Base-by-base conservation (phyloP, 1,140 invertebrate genomes). In the Cyphomyrmex costatus region DNA sequence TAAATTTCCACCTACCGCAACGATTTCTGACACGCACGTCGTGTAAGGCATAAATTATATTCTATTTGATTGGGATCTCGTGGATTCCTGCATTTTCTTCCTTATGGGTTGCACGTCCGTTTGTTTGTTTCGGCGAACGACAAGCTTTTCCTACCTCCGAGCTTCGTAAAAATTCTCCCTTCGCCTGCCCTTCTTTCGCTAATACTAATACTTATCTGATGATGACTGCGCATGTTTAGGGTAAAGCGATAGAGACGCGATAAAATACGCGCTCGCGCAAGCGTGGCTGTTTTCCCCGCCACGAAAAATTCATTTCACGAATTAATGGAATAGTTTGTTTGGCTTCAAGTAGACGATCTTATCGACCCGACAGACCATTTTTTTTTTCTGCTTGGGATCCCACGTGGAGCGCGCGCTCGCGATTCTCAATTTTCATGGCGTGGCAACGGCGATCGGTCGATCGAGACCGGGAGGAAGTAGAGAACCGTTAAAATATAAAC, bases 251-350 rank as follows among this genome's bases (percentile, higher is more conserved):
- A 53, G 27, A 65, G 53, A 53, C 30, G 60, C 46, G 71, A 87
- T 70, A 89, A 78, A 88, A 36, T 51, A 65, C 86, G 58, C 71
- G 86, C 27, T 46, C 68, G 85, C 16, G 60, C 68, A 83, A 74
- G 49, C 86, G 70, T 60, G 42, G 36, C 86, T 24, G 27, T 56
- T 49, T 71, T 66, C 66, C 60, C n/a, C 30, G 33, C 36, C 27
- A 82, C 80, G 89, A 90, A 90, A 90, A 90, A 88, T 88, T 90
- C 89, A 83, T 88, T 90, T 89, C 89, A 88, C 89, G 82, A 90
- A 90, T 90, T 90, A 90, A 90, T 90, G 89, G 86, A 90, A 90
- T 88, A 90, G 89, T 90, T 90, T 90, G 89, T 90, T 90, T 90
- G 88, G 83, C 89, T 88, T 90, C 85, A 84, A 86, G 71, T 83